phyloP scores from a whole-genome alignment of 2,113 vertebrate genomes.

The Etheostoma cragini region DNA sequence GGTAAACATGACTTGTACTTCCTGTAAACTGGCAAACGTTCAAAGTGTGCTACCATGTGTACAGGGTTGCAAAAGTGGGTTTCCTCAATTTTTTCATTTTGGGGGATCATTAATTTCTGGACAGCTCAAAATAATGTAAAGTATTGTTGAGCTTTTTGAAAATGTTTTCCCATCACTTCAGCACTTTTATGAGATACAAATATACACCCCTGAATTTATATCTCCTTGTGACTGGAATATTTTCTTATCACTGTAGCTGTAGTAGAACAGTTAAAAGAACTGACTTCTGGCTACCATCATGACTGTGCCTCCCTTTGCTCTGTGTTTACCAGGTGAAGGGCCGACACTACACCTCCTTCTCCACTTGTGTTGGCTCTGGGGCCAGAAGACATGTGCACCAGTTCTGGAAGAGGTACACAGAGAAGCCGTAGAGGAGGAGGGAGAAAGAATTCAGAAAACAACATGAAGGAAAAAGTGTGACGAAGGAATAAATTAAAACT shows the following conservation, averaged over 20 bases:
- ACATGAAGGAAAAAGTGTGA: not conserved
- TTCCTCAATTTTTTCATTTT: constrained; percentile 8
- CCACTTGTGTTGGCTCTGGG: constrained; percentile 62
- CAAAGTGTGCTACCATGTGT: not conserved
- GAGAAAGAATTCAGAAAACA: not conserved
- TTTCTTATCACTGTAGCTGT: not conserved
- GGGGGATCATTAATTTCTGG: not conserved
- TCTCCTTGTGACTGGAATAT: not conserved
- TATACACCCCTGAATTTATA: not conserved
- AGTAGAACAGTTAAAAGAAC: not conserved
- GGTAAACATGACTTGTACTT: not conserved
- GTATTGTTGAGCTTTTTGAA: not conserved
- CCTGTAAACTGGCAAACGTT: not conserved
- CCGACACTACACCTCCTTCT: constrained; percentile 48
- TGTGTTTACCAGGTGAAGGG: constrained; percentile 78
- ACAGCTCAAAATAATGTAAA: not conserved
- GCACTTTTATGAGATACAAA: not conserved
- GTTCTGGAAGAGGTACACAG: constrained; percentile 66
- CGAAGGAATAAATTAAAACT: not conserved
- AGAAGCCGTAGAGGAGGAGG: constrained; percentile 49
- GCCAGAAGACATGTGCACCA: constrained; percentile 61
- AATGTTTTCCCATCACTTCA: not conserved
- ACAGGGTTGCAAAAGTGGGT: constrained; percentile 5
- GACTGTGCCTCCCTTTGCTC: constrained; percentile 20
- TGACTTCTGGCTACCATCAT: not conserved